Base-by-base conservation (phyloP, 2,113 vertebrate species). In the Geococcyx californianus region DNA sequence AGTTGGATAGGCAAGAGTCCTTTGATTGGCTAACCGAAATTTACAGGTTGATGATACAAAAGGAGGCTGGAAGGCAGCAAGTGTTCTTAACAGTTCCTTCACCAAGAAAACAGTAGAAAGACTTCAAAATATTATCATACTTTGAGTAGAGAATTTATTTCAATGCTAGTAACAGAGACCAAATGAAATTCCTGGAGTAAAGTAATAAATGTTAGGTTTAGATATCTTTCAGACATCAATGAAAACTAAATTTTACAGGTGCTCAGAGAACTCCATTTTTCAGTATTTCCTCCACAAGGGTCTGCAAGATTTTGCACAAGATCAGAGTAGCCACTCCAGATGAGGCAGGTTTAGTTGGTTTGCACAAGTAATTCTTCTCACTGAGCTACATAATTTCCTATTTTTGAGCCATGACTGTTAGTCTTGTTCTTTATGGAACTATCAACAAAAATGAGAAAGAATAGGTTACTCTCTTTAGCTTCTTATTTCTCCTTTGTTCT, bases 151-250 rank as follows among this genome's bases (percentile, higher is more conserved):
- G 54, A 87, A 44, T 78, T 77, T 31, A 74, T 89, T 74, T 78
- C 42, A 38, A 79, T 82, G 69, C 42, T 77, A 58, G 55, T n/a
- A 93, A 81, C 19, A 62, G 31, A 38, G 47, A 70, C 10, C 16
- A 85, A 87, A 92, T 92, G 78, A 28, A 90, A 55, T 79, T 94
- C 28, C 56, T 58, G 14, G 51, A 38, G 20, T 45, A 84, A 80
- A 89, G 31, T 87, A 73, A 84, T 91, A 90, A 90, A 70, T 87
- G 75, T 67, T 67, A 18, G 42, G 66, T 62, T 94, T 63, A 85
- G 66, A 67, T 33, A 55, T 47, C n/a, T 45, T 58, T 64, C 36
- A 38, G 74, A 93, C 38, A 91, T 82, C 74, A 63, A 52, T 79
- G 78, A 67, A 87, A 92, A 95, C 87, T 69, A 74, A 87, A 89